Evolutionary conservation across 2,113 vertebrate species (phyloP), one percentile per base, ranked within the genome.

Genomic region (Trinectes maculatus): DNA sequence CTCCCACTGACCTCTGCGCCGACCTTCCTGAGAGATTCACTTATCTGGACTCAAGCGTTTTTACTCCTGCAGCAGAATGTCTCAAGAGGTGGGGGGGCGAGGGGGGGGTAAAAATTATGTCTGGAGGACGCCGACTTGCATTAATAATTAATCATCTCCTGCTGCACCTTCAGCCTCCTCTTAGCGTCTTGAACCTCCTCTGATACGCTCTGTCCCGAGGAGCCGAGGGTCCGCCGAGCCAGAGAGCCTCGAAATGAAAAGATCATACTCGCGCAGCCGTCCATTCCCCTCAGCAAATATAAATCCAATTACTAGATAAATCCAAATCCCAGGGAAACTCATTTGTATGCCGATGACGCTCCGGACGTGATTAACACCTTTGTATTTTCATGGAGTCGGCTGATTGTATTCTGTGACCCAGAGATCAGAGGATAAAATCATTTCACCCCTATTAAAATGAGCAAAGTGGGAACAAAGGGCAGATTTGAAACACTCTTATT

Each of bases 101-200:
- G 55, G 57, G 56, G 80, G 59, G 79, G 77, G 79, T 77, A 77
- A 85, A 87, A 83, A 82, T 49, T 59, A 84, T 75, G 87, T 87
- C 85, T 90, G 81, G 66, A 87, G 84, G 87, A 87, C 76, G 79
- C 67, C 49, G 71, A 76, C 66, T 79, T 71, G 72, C 82, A 72
- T 92, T 84, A 87, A 91, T 90, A 87, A 91, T 91, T 76, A 88
- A 93, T 88, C 79, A 59, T 80, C 76, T 73, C 56, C 61, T 36
- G 61, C 74, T 8, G 61, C 71, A 42, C 83, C 76, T 58, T 19
- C 77, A 18, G 18, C 67, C 68, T 72, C 53, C 53, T 56, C 74
- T 72, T 44, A 42, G 42, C 39, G 57, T 81, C 82, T 76, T 48
- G 63, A 46, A 64, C 71, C 34, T 77, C 49, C 68, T 34, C 36